Conservation (phyloP, 2,888 invertebrate species). For the Endomychus coccineus region DNA sequence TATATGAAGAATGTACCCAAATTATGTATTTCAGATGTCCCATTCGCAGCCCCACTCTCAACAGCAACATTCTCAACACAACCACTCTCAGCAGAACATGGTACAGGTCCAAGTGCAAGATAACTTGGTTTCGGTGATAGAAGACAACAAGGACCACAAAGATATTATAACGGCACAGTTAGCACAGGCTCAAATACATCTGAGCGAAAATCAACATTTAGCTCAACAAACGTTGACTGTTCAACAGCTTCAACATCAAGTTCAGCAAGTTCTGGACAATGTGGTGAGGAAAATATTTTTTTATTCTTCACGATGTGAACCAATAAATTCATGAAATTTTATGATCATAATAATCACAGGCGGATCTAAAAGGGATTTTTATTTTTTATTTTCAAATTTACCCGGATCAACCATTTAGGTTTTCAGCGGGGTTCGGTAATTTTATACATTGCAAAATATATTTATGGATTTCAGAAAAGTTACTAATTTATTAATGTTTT, state of each 20-base stretch:
- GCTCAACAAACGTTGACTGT: conserved; percentile 38
- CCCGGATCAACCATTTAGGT: too few relatives aligned
- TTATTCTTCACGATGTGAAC: too few relatives aligned
- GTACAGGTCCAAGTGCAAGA: conserved; percentile 45
- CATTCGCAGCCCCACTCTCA: conserved; percentile 34
- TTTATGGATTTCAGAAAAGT: too few relatives aligned
- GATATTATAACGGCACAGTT: conserved; percentile 36
- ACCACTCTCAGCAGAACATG: conserved; percentile 36
- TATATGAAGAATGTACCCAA: neutral
- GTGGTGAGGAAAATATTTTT: conserved; percentile 32
- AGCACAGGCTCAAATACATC: conserved; percentile 45
- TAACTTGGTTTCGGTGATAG: conserved; percentile 43
- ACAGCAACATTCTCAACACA: conserved; percentile 31
- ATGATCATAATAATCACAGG: too few relatives aligned
- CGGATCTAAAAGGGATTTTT: too few relatives aligned
- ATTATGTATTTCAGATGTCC: conserved; percentile 6
- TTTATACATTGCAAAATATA: too few relatives aligned
- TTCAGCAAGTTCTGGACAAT: conserved; percentile 52
- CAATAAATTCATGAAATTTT: too few relatives aligned
- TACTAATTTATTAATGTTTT: too few relatives aligned
- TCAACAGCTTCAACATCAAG: conserved; percentile 44
- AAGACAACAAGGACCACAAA: conserved; percentile 42
- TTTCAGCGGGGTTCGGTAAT: too few relatives aligned
- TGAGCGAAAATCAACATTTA: conserved; percentile 50
- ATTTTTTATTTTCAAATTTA: too few relatives aligned